Base-by-base conservation (phyloP, 1,140 invertebrate species). In the Drosophila pallidifrons region DNA sequence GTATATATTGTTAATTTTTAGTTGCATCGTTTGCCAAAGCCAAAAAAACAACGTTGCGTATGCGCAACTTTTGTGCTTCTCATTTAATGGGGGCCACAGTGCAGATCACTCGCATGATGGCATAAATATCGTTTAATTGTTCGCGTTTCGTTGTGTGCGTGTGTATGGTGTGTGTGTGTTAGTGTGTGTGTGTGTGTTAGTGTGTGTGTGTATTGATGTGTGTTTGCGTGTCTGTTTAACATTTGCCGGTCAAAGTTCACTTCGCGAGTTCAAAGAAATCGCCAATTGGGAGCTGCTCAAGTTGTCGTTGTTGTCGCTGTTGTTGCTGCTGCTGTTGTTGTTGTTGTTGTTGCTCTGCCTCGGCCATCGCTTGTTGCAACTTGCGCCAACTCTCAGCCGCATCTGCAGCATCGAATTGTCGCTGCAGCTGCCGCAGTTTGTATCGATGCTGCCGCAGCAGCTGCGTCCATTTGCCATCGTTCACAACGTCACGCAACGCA, bases 51-150 rank as follows among this genome's bases (percentile, higher is more conserved):
- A 75, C 38, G 59, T n/a, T 52, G 15, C 73, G 73, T 70, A 75
- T 75, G 67, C 73, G 73, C 67, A 16, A 64, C 35, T 8, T 65
- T 75, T 51, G 65, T n/a, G 43, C 25, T 64, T 63, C 70, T 77
- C 72, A 85, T 81, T 85, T 25, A 25, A 25, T 25, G 20, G 20
- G 66, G 64, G 47, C 68, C 73, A 51, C 64, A 69, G 67, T 51
- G 46, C 55, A 60, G 70, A 69, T 68, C 46, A 64, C 65, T 72
- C 64, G 52, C 35, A 47, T 65, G 51, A 45, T 80, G 68, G 61
- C 75, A 72, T 88, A 83, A 87, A 87, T 87, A 87, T 87, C 83
- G 72, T 83, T 83, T 69, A 51, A 83, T 83, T 83, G 2, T 57
- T 63, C 41, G 52, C 43, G 30, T 64, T 38, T 55, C n/a, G 25